These are phyloP conservation scores for Macquaria ambigua DNA, from an alignment of 2,113 vertebrate genomes.

Conservation along the genomic window DNA sequence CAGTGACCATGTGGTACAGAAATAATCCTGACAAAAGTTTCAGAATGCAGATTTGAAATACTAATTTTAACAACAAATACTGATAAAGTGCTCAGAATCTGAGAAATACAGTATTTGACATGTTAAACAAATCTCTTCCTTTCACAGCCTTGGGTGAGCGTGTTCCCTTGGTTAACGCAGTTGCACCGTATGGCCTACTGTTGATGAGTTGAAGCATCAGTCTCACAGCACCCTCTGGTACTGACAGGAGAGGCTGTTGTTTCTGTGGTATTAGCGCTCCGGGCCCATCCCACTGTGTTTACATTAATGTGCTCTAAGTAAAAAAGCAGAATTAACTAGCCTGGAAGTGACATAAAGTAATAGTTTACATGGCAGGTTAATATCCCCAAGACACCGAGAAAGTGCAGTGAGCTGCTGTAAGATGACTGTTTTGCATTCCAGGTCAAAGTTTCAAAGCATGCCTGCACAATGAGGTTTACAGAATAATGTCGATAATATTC, in stretches of 20 bases:
- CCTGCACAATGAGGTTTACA: not conserved
- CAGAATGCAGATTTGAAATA: constrained; percentile 2
- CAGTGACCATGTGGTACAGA: constrained; percentile 4
- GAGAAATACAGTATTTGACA: not conserved
- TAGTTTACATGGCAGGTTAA: not conserved
- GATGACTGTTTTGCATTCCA: not conserved
- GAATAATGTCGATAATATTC: not conserved
- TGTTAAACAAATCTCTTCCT: not conserved
- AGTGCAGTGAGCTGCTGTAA: not conserved
- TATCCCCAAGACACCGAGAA: not conserved
- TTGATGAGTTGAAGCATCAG: not conserved
- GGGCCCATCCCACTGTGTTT: not conserved
- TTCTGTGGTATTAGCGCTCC: not conserved
- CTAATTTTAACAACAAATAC: not conserved
- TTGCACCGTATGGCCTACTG: not conserved
- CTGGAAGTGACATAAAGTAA: not conserved
- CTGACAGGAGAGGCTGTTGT: not conserved
- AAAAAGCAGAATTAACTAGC: not conserved
- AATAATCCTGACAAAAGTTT: not conserved
- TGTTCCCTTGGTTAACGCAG: not conserved
- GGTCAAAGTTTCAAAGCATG: not conserved
- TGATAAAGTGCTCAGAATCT: not conserved
- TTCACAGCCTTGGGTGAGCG: not conserved
- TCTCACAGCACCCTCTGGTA: constrained; percentile 12
- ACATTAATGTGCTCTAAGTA: not conserved